phyloP scores from a whole-genome alignment of 2,797 vertebrate species.

The Orientallactaga sibirica region DNA sequence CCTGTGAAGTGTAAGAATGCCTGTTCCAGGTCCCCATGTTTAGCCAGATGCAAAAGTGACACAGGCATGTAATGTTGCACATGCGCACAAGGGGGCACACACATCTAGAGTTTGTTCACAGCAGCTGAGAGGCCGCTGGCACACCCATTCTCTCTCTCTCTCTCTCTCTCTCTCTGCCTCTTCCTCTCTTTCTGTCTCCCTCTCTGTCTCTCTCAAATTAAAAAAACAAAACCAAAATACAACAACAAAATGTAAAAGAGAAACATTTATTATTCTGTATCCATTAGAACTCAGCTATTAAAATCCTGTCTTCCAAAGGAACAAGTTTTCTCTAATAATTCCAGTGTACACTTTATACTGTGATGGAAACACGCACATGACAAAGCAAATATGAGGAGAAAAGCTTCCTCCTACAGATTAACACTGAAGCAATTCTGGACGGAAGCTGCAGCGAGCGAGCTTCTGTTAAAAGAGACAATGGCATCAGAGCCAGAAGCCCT shows the following conservation, averaged over 20 bases:
- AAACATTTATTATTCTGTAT: neutral
- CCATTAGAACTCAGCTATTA: neutral
- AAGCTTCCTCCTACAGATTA: fast-evolving
- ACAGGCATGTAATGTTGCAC: too few relatives aligned
- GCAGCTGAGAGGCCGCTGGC: too few relatives aligned
- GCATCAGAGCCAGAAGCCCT: too few relatives aligned
- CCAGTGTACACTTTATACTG: neutral
- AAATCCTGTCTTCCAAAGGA: neutral
- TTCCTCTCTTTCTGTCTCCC: too few relatives aligned
- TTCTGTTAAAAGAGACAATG: neutral
- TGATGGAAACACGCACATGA: neutral
- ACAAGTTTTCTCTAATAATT: neutral
- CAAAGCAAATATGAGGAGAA: neutral
- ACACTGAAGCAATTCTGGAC: neutral
- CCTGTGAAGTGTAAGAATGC: too few relatives aligned
- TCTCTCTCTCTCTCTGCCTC: too few relatives aligned
- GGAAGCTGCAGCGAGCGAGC: neutral
- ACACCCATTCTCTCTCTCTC: too few relatives aligned
- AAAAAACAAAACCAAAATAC: neutral
- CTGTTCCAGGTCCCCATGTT: too few relatives aligned
- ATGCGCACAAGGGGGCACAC: too few relatives aligned
- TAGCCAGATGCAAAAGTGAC: too few relatives aligned
- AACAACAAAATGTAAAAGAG: neutral
- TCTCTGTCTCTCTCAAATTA: too few relatives aligned
- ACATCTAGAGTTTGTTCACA: too few relatives aligned